Evolutionary conservation across 1,140 invertebrate species (phyloP).

Genomic region (Akabosia matsudoensis): DNA sequence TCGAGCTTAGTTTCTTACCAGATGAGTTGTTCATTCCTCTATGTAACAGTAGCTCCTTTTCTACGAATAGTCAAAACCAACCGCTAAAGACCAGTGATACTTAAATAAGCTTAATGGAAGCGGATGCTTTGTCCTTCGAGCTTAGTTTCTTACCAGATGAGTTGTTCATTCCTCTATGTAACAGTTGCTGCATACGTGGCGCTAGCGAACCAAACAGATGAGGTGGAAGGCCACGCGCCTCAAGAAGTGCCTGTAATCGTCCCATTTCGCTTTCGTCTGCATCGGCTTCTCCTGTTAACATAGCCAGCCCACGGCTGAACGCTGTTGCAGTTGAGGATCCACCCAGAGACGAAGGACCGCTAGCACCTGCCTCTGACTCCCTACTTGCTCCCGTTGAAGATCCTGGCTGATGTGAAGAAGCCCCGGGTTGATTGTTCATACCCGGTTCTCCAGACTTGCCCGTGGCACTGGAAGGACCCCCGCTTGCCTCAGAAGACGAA

Average conservation of each 20-base stretch:
- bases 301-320: slow-evolving; percentile 49
- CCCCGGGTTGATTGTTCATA: slow-evolving; percentile 53
- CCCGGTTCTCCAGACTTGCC: slow-evolving; percentile 59
- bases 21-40: slow-evolving; percentile 83
- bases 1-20: slow-evolving; percentile 59
- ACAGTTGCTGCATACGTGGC: slow-evolving; percentile 93
- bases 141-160: slow-evolving; percentile 66
- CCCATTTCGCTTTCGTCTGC: slow-evolving; percentile 85
- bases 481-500: slow-evolving; percentile 42
- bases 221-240: slow-evolving; percentile 88
- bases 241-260: slow-evolving; percentile 80
- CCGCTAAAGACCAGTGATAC: no score
- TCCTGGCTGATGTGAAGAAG: slow-evolving; percentile 13
- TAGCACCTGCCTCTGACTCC: slow-evolving; percentile 50
- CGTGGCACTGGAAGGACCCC: slow-evolving; percentile 53
- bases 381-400: slow-evolving; percentile 39
- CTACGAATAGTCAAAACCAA: no score
- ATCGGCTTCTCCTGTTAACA: slow-evolving; percentile 49
- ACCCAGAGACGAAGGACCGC: slow-evolving; percentile 41
- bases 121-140: background rate
- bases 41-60: slow-evolving; percentile 89
- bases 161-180: slow-evolving; percentile 87
- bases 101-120: no score
- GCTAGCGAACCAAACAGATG: slow-evolving; percentile 92
- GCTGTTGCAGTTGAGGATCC: slow-evolving; percentile 47